Percentiles rank a stretch among this genome's conserved stretches.
Evolutionary conservation across 1,140 invertebrate species (phyloP).

Genomic region (Ctenoplectra terminalis): DNA sequence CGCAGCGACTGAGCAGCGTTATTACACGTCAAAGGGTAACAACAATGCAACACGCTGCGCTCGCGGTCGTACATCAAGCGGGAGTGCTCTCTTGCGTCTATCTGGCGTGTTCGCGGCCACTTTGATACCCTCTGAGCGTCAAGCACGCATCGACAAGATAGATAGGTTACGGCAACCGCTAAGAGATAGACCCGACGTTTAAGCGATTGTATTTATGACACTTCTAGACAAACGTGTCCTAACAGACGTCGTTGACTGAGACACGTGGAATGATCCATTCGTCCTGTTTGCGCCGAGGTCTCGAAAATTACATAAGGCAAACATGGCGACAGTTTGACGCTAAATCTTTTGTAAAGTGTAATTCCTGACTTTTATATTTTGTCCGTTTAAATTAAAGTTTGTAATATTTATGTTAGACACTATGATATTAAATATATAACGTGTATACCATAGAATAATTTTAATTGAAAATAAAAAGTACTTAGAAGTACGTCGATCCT

Average conservation of each 20-base stretch:
- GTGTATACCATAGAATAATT: too few relatives aligned
- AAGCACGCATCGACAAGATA: slow-evolving; percentile 39
- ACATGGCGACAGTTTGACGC: background rate
- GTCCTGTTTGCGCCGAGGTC: background rate
- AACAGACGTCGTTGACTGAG: background rate
- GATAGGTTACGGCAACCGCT: slow-evolving; percentile 32
- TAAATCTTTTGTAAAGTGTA: background rate
- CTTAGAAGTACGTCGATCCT: too few relatives aligned
- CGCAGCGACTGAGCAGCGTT: slow-evolving; percentile 39
- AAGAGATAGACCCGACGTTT: slow-evolving; percentile 43
- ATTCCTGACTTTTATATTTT: too few relatives aligned
- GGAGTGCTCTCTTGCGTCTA: slow-evolving; percentile 14
- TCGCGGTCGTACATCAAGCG: slow-evolving; percentile 54
- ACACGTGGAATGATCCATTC: too few relatives aligned
- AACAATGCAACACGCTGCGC: slow-evolving; percentile 36
- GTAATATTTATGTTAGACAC: too few relatives aligned
- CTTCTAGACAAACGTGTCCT: slow-evolving; percentile 30
- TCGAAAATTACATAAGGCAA: background rate
- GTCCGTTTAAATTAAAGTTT: too few relatives aligned
- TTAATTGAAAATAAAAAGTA: too few relatives aligned
- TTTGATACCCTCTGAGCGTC: slow-evolving; percentile 24
- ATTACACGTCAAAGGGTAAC: slow-evolving; percentile 55
- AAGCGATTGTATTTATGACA: slow-evolving; percentile 60
- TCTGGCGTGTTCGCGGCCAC: slow-evolving; percentile 26
- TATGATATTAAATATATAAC: too few relatives aligned